Evolutionary conservation across 2,797 vertebrate genomes (phyloP).

Genomic region (Sebastes vulpes): DNA sequence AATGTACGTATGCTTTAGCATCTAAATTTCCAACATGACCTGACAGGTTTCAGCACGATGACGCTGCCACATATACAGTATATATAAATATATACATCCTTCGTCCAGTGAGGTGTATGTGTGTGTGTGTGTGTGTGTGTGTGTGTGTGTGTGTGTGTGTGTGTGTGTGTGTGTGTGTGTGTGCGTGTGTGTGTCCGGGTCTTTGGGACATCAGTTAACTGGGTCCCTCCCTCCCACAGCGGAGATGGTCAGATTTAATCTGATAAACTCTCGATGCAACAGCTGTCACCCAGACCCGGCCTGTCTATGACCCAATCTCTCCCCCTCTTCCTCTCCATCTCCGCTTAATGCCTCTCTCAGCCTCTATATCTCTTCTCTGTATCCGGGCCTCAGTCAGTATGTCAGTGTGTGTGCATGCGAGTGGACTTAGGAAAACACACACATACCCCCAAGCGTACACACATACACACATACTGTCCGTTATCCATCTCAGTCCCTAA

Average conservation of each 20-base stretch:
- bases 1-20: too few relatives aligned
- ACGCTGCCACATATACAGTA: too few relatives aligned
- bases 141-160: neutral
- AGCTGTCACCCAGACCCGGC: slow-evolving; percentile 76
- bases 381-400: slow-evolving; percentile 2
- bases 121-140: neutral
- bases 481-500: slow-evolving; percentile 31
- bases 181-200: slow-evolving; percentile 20
- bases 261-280: slow-evolving; percentile 81
- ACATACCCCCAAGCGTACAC: neutral
- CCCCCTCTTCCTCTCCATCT: neutral
- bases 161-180: neutral
- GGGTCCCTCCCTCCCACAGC: slow-evolving; percentile 57
- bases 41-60: too few relatives aligned
- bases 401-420: neutral
- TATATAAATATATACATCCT: too few relatives aligned
- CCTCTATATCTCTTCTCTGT: slow-evolving; percentile 22
- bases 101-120: neutral
- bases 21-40: too few relatives aligned
- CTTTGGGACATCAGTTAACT: slow-evolving; percentile 46
- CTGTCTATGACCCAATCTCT: slow-evolving; percentile 51
- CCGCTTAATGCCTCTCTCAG: slow-evolving; percentile 22
- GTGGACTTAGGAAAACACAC: neutral
- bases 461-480: neutral
- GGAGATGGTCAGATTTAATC: slow-evolving; percentile 82